Evolutionary conservation across 2,888 invertebrate genomes (phyloP).

Genomic region (Tanytarsus gracilentus): DNA sequence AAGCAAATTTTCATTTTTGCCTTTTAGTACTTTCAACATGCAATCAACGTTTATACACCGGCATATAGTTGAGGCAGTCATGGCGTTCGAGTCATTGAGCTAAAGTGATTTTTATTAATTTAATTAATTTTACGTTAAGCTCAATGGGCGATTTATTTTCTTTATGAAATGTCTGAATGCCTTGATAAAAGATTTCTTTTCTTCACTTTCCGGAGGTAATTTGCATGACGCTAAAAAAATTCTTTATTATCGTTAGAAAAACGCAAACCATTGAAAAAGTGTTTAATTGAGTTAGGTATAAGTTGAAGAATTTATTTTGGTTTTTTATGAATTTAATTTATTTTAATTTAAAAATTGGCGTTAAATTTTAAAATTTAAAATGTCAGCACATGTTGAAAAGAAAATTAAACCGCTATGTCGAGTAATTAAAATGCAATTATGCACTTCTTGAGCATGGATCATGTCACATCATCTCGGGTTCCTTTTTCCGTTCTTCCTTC

Average conservation of each 20-base stretch:
- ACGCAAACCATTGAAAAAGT: too few relatives aligned
- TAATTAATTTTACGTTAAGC: conserved; percentile 24
- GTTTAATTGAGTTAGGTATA: too few relatives aligned
- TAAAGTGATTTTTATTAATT: conserved; percentile 25
- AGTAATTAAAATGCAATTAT: conserved; percentile 24
- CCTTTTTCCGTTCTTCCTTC: conserved; percentile 4
- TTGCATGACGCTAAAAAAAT: too few relatives aligned
- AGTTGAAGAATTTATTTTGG: too few relatives aligned
- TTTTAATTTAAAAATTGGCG: too few relatives aligned
- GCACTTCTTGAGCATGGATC: neutral
- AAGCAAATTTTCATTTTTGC: neutral
- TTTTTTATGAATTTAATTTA: too few relatives aligned
- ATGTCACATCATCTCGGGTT: neutral
- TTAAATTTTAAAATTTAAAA: too few relatives aligned
- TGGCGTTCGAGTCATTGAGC: neutral
- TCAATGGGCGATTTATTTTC: too few relatives aligned
- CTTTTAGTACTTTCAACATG: conserved; percentile 20
- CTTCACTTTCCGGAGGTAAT: too few relatives aligned
- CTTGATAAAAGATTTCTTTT: too few relatives aligned
- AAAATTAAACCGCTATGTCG: neutral
- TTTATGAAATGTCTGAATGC: too few relatives aligned
- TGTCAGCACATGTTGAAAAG: neutral
- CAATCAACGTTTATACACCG: conserved; percentile 1
- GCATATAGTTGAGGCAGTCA: neutral
- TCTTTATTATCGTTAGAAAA: too few relatives aligned